Evolutionary conservation across 1,140 invertebrate species (phyloP), one percentile per base, ranked within the genome.

Genomic region (Oryzaephilus surinamensis): DNA sequence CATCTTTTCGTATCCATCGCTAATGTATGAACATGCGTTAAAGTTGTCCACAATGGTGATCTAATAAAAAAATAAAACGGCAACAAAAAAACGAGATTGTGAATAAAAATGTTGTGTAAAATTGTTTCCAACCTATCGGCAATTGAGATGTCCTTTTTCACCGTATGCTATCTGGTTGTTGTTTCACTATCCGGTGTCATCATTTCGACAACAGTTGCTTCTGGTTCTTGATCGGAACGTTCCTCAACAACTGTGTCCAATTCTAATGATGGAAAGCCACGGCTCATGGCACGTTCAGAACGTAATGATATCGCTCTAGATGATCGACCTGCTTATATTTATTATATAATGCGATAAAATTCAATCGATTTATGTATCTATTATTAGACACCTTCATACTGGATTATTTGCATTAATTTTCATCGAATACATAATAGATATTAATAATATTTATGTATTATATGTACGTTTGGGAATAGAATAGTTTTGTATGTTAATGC

Each of bases 221-320:
- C 59, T 13, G 53, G 74, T 57, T 87, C 81, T 6, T 78, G 76
- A 57, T 85, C 82, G 13, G 71, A 74, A 41, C 79, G 71, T 54
- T 86, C 84, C 57, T 87, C 84, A 10, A 86, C 67, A 7, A 86
- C 84, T 0, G 84, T 87, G 55, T 84, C 83, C 49, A 86, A 63
- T 56, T 87, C 82, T 19, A 83, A 56, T 0, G 78, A 75, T 7
- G 81, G 78, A 42, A 82, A 81, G 11, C 73, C 71, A 46, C 72
- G 69, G 41, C 63, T 80, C 55, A 65, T 71, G 51, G 61, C 72
- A 58, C 81, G 64, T 52, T 77, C 73, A 49, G 69, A 72, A 46
- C 72, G 63, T 44, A 84, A 61, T 43, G 77, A 78, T 39, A 83
- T 72, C 16, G 79, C 69, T 52, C 80, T 67, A 33, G 68, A 61